Evolutionary conservation across 2,888 invertebrate species (phyloP).

Genomic region (Blastobasis lacticolella): DNA sequence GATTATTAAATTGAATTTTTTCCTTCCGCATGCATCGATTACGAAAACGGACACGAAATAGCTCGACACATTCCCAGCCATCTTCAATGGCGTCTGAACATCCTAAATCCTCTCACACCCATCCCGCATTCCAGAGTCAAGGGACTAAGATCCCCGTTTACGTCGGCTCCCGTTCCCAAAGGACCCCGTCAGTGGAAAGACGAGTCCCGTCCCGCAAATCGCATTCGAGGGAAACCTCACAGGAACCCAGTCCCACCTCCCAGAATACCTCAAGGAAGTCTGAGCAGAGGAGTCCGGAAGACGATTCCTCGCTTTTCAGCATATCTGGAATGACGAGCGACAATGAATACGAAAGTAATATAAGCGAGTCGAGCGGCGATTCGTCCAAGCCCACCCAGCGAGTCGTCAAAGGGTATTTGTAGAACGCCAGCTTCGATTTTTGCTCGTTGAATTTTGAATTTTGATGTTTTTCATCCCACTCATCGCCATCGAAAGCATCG

Average conservation of each 20-base stretch:
- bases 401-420: slow-evolving; percentile 66
- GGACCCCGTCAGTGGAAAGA: slow-evolving; percentile 67
- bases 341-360: slow-evolving; percentile 72
- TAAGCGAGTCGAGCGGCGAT: slow-evolving; percentile 68
- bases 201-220: slow-evolving; percentile 45
- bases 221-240: slow-evolving; percentile 55
- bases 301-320: slow-evolving; percentile 71
- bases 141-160: slow-evolving; percentile 84
- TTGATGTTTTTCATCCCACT: slow-evolving; percentile 20
- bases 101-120: slow-evolving; percentile 67
- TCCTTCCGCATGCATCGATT: slow-evolving; percentile 53
- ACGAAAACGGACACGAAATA: slow-evolving; percentile 54
- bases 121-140: slow-evolving; percentile 73
- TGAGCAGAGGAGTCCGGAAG: slow-evolving; percentile 71
- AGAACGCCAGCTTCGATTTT: slow-evolving; percentile 63
- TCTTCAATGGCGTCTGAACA: slow-evolving; percentile 67
- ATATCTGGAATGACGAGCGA: slow-evolving; percentile 75
- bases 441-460: slow-evolving; percentile 46
- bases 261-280: slow-evolving; percentile 62
- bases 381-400: slow-evolving; percentile 64
- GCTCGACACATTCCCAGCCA: slow-evolving; percentile 72
- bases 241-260: slow-evolving; percentile 66
- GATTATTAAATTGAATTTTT: slow-evolving; percentile 26
- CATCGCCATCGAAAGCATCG: slow-evolving; percentile 13
- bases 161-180: slow-evolving; percentile 76